Evolutionary conservation across 2,888 invertebrate genomes (phyloP).

Genomic region (Imbricaverruca yamaguchii): DNA sequence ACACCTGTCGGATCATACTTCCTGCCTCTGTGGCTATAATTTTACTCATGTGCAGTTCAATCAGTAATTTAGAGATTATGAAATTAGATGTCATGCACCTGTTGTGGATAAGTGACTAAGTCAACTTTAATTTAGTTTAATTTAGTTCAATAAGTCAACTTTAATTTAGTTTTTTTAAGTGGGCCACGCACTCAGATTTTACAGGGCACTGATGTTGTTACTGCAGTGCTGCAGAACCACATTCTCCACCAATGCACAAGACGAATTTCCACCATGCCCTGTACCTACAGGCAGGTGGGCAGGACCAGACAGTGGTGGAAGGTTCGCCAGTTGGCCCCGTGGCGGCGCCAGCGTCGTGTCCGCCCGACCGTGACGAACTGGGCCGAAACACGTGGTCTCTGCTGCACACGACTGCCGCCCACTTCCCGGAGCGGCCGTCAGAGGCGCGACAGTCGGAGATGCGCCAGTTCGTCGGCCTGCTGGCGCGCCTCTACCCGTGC

Average conservation of each 20-base stretch:
- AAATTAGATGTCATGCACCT: too few species aligned
- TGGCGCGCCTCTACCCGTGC: slow-evolving; percentile 90
- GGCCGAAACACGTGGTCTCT: slow-evolving; percentile 81
- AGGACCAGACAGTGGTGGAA: background rate
- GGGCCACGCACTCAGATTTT: background rate
- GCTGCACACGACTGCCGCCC: slow-evolving; percentile 92
- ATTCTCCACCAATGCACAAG: background rate
- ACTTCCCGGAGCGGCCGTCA: slow-evolving; percentile 78
- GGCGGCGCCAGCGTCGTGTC: slow-evolving; percentile 40
- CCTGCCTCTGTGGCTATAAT: too few species aligned
- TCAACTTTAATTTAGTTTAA: too few species aligned
- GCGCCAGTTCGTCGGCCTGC: slow-evolving; percentile 67
- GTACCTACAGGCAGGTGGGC: too few species aligned
- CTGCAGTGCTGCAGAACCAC: background rate
- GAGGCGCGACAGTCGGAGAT: slow-evolving; percentile 63
- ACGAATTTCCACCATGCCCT: too few species aligned
- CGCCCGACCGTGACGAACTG: slow-evolving; percentile 48
- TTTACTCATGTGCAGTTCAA: too few species aligned
- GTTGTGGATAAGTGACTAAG: too few species aligned
- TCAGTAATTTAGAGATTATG: too few species aligned
- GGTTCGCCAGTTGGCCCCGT: background rate
- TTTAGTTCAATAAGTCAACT: too few species aligned
- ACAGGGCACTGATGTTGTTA: slow-evolving; percentile 1
- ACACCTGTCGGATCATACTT: too few species aligned
- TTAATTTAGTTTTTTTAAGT: too few species aligned